Conservation (phyloP, 2,888 invertebrate species). For the Troilus luridus region DNA sequence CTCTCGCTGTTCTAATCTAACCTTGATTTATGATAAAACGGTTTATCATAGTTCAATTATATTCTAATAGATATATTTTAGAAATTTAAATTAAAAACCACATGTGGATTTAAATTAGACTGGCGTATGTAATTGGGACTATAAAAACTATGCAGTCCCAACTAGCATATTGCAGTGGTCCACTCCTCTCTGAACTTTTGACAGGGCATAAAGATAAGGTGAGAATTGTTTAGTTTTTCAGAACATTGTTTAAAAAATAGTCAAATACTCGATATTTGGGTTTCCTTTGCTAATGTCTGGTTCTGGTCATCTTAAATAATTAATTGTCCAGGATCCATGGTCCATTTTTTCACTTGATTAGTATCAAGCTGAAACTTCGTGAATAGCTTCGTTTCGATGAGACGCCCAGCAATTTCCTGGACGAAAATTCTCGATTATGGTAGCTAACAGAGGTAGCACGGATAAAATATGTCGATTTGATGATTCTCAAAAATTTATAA, state of each 20-base stretch:
- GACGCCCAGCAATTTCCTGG: no score
- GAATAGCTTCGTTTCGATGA: no score
- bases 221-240: not conserved
- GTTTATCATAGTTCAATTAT: conserved; percentile 2
- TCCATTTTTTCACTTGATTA: no score
- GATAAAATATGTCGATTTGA: no score
- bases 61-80: conserved; percentile 9
- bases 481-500: no score
- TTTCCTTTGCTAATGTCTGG: no score
- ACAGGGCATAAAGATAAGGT: not conserved
- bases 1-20: no score
- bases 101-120: not conserved
- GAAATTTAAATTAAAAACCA: not conserved
- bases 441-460: no score
- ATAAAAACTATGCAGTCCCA: not conserved
- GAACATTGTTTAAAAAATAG: not conserved
- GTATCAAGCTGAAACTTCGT: no score
- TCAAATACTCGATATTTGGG: not conserved
- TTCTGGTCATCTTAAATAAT: no score
- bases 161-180: not conserved
- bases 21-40: not conserved
- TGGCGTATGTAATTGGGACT: not conserved
- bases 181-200: conserved; percentile 10
- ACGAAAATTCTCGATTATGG: no score
- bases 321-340: no score